Conservation (phyloP, 2,888 invertebrate genomes). For the Phoenoteleia sp. region DNA sequence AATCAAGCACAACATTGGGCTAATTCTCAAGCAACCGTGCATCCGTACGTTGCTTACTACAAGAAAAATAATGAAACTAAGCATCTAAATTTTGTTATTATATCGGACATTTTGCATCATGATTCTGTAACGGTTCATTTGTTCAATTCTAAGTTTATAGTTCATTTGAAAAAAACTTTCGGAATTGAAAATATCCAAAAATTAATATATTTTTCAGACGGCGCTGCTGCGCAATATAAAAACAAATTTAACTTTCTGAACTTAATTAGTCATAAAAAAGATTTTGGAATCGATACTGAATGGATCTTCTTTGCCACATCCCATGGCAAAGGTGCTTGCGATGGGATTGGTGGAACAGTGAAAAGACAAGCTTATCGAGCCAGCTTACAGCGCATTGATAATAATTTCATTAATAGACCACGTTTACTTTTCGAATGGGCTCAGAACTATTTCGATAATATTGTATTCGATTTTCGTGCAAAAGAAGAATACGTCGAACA, state of each 20-base stretch:
- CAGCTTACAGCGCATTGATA: constrained; percentile 37
- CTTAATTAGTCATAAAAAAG: too few species aligned
- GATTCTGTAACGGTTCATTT: not conserved
- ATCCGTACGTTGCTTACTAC: not conserved
- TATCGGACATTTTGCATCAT: not conserved
- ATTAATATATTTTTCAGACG: not conserved
- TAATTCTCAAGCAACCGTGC: too few species aligned
- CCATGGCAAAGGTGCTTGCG: constrained; percentile 45
- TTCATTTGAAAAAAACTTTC: not conserved
- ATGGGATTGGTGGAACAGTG: constrained; percentile 35
- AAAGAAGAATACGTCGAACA: constrained; percentile 4
- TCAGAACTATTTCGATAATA: constrained; percentile 9
- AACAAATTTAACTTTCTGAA: not conserved
- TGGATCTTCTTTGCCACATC: constrained; percentile 61
- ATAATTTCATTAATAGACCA: constrained; percentile 6
- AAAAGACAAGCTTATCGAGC: constrained; percentile 41
- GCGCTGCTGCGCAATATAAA: too few species aligned
- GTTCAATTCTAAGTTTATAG: constrained; percentile 10
- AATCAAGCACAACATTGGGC: not conserved
- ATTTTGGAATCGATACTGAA: too few species aligned
- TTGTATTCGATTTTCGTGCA: constrained; percentile 18
- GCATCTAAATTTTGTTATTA: not conserved
- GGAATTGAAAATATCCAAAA: not conserved
- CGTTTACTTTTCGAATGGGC: constrained; percentile 18
- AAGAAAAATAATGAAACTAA: not conserved